These are phyloP conservation scores for Apis florea DNA, from an alignment of 1,140 invertebrate genomes.

Conservation along the genomic window DNA sequence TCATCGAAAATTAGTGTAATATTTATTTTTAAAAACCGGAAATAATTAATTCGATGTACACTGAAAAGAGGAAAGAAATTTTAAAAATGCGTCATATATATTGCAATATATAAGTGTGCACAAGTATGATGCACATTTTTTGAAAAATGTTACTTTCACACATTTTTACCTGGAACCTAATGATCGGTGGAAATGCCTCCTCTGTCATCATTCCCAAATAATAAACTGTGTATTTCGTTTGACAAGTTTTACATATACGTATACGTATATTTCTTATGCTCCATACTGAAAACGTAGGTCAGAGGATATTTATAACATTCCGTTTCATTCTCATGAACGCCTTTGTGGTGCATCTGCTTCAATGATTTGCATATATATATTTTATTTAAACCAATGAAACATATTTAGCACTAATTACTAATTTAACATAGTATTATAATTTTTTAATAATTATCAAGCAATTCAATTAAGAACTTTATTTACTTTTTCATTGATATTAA, in stretches of 20 bases:
- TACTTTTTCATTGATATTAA: neutral
- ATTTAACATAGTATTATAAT: neutral
- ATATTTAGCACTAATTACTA: neutral
- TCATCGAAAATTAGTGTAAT: neutral
- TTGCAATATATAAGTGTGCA: neutral
- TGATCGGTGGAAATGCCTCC: conserved; percentile 70
- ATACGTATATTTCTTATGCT: conserved; percentile 68
- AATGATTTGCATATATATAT: conserved; percentile 24
- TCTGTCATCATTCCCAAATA: conserved; percentile 73
- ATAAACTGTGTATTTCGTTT: conserved; percentile 70
- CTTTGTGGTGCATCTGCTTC: conserved; percentile 40
- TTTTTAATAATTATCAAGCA: neutral
- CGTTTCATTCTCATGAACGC: conserved; percentile 65
- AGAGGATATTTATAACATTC: conserved; percentile 72
- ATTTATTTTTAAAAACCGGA: neutral
- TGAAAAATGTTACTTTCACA: conserved; percentile 7
- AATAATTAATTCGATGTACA: neutral
- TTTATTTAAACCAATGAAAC: conserved; percentile 25
- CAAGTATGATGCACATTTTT: neutral
- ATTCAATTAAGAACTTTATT: neutral
- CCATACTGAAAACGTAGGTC: conserved; percentile 71
- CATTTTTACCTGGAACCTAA: conserved; percentile 73
- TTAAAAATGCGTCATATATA: neutral
- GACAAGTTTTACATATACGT: conserved; percentile 68
- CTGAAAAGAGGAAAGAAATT: neutral